Percentiles rank a stretch among this genome's conserved stretches.
Conservation (phyloP, 1,140 invertebrate species). For the Leptinotarsa defecta region DNA sequence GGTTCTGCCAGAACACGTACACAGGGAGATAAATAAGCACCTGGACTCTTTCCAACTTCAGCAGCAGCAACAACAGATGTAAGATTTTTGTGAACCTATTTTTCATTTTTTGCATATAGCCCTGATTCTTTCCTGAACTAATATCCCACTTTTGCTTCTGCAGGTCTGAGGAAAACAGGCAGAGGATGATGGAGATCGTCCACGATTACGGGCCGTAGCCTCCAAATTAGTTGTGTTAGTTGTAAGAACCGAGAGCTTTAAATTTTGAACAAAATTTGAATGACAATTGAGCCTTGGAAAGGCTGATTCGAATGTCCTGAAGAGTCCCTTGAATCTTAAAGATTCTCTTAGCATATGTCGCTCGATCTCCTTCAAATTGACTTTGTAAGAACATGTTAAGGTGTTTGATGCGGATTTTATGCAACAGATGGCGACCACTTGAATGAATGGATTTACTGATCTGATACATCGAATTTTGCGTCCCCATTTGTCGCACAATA, state of each 20-base stretch:
- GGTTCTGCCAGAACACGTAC: constrained; percentile 71
- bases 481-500: constrained; percentile 20
- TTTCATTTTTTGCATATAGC: neutral
- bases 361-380: constrained; percentile 27
- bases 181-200: constrained; percentile 54
- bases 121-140: neutral
- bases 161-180: constrained; percentile 53
- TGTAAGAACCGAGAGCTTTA: constrained; percentile 33
- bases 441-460: constrained; percentile 22
- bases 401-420: constrained; percentile 11
- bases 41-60: constrained; percentile 70
- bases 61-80: constrained; percentile 60
- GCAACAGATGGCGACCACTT: constrained; percentile 22
- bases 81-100: constrained; percentile 38
- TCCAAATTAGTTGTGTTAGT: constrained; percentile 22
- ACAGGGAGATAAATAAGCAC: constrained; percentile 73
- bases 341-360: constrained; percentile 38
- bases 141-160: constrained; percentile 27
- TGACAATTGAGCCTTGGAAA: neutral
- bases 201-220: constrained; percentile 55
- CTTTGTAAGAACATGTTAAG: constrained; percentile 29
- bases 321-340: constrained; percentile 34
- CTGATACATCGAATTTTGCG: constrained; percentile 29
- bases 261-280: constrained; percentile 28
- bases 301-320: constrained; percentile 18